Evolutionary conservation across 1,140 invertebrate genomes (phyloP).

Genomic region (Drosophila kohkoa): DNA sequence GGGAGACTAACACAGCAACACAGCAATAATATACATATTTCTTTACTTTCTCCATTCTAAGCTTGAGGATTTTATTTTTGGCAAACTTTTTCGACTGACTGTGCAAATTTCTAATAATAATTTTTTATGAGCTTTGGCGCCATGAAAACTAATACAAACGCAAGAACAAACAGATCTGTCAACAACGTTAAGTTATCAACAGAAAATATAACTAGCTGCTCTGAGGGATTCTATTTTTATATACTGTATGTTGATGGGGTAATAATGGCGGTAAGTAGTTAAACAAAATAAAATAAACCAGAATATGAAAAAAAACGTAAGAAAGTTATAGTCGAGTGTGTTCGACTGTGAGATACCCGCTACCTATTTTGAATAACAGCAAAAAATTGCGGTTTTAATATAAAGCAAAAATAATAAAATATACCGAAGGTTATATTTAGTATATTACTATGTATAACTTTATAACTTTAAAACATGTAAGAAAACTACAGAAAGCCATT

Average conservation of each 20-base stretch:
- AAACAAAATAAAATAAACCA: no score
- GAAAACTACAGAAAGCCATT: no score
- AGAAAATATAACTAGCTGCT: constrained; percentile 1
- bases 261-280: no score
- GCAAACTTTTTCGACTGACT: constrained; percentile 40
- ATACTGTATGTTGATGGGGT: neutral
- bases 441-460: no score
- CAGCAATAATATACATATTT: constrained; percentile 40
- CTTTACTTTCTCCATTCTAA: constrained; percentile 13
- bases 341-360: no score
- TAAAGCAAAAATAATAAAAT: no score
- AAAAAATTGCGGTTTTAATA: no score
- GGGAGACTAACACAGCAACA: constrained; percentile 32
- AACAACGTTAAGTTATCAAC: constrained; percentile 22
- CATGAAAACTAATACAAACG: constrained; percentile 52
- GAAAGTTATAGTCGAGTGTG: no score
- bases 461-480: no score
- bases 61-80: constrained; percentile 60
- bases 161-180: constrained; percentile 26
- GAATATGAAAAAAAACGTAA: no score
- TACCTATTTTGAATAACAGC: no score
- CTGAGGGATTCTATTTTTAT: neutral
- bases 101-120: constrained; percentile 47
- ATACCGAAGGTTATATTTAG: no score
- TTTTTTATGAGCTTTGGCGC: constrained; percentile 63